These are phyloP conservation scores for Limenitis camilla DNA, from an alignment of 2,888 invertebrate species.

Conservation along the genomic window DNA sequence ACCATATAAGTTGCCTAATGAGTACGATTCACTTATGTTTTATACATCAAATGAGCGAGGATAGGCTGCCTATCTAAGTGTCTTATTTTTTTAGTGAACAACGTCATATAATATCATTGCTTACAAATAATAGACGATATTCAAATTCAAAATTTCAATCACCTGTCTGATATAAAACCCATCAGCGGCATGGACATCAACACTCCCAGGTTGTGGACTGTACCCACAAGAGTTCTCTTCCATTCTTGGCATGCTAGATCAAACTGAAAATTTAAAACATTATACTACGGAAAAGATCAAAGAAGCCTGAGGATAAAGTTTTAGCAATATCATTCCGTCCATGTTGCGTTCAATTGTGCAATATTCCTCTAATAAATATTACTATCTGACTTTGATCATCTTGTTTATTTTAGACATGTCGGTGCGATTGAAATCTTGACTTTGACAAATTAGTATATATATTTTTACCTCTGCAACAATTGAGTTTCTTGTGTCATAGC, in stretches of 20 bases:
- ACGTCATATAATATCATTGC: background rate
- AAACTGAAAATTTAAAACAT: slow-evolving; percentile 4
- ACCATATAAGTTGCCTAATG: too few species aligned
- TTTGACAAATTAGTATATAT: background rate
- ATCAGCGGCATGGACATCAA: slow-evolving; percentile 15
- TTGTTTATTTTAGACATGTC: background rate
- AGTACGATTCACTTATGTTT: too few species aligned
- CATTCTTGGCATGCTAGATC: slow-evolving; percentile 13
- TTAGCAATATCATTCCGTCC: background rate
- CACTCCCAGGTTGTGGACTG: slow-evolving; percentile 14
- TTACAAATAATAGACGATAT: background rate
- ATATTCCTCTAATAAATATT: background rate
- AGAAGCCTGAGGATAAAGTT: background rate
- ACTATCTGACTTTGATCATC: too few species aligned
- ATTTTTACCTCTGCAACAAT: slow-evolving; percentile 17
- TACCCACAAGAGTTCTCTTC: slow-evolving; percentile 15
- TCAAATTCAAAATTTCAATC: background rate
- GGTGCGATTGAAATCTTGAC: background rate
- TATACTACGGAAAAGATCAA: too few species aligned
- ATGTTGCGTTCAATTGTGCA: background rate
- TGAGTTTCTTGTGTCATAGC: slow-evolving; percentile 14
- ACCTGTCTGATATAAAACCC: slow-evolving; percentile 16
- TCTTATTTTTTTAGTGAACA: too few species aligned
- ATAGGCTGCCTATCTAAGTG: too few species aligned
- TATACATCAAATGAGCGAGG: too few species aligned